Evolutionary conservation across 2,888 invertebrate genomes (phyloP).

Genomic region (Eilema griseolum): DNA sequence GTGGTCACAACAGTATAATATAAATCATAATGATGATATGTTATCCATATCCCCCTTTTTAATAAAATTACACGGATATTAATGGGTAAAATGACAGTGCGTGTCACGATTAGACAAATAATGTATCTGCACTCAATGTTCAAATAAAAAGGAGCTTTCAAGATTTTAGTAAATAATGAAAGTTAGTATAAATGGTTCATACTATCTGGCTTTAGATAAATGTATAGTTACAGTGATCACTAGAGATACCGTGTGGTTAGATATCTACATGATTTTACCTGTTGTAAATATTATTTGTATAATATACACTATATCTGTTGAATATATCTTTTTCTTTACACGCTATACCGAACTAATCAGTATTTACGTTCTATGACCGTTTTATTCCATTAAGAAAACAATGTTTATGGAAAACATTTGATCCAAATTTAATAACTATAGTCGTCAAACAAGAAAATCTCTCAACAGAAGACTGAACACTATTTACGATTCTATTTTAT

Average conservation of each 20-base stretch:
- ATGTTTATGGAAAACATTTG: constrained; percentile 46
- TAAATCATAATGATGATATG: background rate
- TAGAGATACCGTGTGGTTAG: constrained; percentile 66
- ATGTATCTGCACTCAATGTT: constrained; percentile 86
- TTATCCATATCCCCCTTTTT: background rate
- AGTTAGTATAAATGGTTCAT: constrained; percentile 82
- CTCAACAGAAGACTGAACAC: constrained; percentile 85
- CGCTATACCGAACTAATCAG: constrained; percentile 58
- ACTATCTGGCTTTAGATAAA: constrained; percentile 85
- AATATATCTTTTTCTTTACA: constrained; percentile 63
- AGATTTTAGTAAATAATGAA: constrained; percentile 84
- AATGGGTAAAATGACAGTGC: constrained; percentile 70
- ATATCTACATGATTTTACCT: constrained; percentile 54
- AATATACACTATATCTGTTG: constrained; percentile 63
- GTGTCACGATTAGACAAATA: constrained; percentile 85
- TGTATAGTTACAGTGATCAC: constrained; percentile 81
- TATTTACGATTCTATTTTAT: constrained; percentile 86
- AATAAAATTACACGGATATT: constrained; percentile 20
- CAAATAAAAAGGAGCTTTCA: constrained; percentile 87
- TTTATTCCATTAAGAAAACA: constrained; percentile 42
- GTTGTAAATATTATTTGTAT: constrained; percentile 75
- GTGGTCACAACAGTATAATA: background rate
- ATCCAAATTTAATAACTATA: constrained; percentile 56
- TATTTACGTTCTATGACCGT: constrained; percentile 45
- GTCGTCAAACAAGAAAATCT: constrained; percentile 66